Percentiles rank a stretch among this genome's conserved stretches.
phyloP scores from a whole-genome alignment of 2,888 invertebrate species.

The Blera fallax region DNA sequence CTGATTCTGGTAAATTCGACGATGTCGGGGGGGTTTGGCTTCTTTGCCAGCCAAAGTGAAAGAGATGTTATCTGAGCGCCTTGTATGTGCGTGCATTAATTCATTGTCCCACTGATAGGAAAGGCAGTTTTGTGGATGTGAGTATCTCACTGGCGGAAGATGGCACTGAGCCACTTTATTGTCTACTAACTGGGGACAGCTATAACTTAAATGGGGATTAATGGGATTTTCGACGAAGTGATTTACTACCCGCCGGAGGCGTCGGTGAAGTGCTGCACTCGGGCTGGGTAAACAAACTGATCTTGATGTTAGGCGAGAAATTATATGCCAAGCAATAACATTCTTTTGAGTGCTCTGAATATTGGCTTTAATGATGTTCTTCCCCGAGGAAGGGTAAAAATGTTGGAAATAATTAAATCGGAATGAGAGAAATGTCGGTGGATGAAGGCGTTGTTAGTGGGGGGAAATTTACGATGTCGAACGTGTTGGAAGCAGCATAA shows the following conservation, averaged over 20 bases:
- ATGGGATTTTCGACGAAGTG: slow-evolving; percentile 67
- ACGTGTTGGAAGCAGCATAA: background rate
- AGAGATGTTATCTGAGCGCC: slow-evolving; percentile 41
- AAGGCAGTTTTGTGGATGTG: background rate
- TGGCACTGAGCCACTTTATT: slow-evolving; percentile 58
- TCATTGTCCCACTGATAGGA: slow-evolving; percentile 16
- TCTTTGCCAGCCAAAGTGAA: background rate
- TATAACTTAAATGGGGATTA: slow-evolving; percentile 69
- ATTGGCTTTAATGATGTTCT: slow-evolving; percentile 37
- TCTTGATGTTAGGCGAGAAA: slow-evolving; percentile 62
- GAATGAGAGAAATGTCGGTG: slow-evolving; percentile 38
- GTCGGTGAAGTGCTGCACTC: slow-evolving; percentile 36
- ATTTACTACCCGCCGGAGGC: slow-evolving; percentile 53
- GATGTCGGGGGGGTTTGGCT: slow-evolving; percentile 12
- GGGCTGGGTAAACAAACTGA: slow-evolving; percentile 8
- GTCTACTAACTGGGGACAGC: slow-evolving; percentile 64
- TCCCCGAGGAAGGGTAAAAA: slow-evolving; percentile 7
- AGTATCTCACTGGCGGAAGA: slow-evolving; percentile 19
- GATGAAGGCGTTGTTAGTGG: slow-evolving; percentile 1
- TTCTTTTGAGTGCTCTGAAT: slow-evolving; percentile 39
- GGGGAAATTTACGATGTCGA: slow-evolving; percentile 12
- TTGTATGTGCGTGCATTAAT: slow-evolving; percentile 38
- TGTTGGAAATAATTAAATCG: slow-evolving; percentile 59
- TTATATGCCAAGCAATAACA: slow-evolving; percentile 62
- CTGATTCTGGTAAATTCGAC: slow-evolving; percentile 66